Conservation (phyloP, 2,797 vertebrate genomes). For the Dendrocincla fuliginosa region DNA sequence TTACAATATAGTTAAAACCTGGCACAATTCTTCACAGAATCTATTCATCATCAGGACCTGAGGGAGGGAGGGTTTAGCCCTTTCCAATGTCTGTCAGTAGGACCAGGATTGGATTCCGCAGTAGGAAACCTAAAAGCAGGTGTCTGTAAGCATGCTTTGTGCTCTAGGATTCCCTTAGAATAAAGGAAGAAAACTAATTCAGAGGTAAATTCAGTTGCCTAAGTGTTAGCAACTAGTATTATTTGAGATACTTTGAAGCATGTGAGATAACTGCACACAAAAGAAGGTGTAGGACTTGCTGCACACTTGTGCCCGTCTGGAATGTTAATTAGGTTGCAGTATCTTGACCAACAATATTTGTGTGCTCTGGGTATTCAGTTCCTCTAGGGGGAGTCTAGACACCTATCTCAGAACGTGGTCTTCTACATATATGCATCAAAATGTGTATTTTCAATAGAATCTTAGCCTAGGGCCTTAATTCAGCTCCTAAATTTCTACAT, state of each 20-base stretch:
- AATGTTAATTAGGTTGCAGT: background rate
- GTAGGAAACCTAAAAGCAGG: background rate
- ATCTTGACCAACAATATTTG: background rate
- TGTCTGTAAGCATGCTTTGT: background rate
- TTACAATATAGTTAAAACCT: background rate
- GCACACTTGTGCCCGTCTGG: background rate
- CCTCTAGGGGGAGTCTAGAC: background rate
- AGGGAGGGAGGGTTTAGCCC: background rate
- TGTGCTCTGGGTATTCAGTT: background rate
- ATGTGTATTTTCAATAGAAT: background rate
- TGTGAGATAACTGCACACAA: background rate
- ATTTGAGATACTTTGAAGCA: background rate
- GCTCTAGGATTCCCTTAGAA: background rate
- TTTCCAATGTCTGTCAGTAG: background rate
- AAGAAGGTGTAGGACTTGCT: background rate
- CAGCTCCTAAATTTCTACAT: background rate
- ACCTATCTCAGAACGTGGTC: rapidly evolving
- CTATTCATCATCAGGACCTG: background rate
- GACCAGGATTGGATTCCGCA: background rate
- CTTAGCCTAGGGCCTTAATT: background rate
- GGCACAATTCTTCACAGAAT: background rate
- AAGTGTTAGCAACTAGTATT: background rate
- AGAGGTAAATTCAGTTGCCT: background rate
- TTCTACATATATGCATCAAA: background rate
- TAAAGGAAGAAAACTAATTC: background rate